Percentiles rank a stretch among this genome's conserved stretches.
Evolutionary conservation across 1,140 invertebrate species (phyloP).

Genomic region (Micrasema longulum): DNA sequence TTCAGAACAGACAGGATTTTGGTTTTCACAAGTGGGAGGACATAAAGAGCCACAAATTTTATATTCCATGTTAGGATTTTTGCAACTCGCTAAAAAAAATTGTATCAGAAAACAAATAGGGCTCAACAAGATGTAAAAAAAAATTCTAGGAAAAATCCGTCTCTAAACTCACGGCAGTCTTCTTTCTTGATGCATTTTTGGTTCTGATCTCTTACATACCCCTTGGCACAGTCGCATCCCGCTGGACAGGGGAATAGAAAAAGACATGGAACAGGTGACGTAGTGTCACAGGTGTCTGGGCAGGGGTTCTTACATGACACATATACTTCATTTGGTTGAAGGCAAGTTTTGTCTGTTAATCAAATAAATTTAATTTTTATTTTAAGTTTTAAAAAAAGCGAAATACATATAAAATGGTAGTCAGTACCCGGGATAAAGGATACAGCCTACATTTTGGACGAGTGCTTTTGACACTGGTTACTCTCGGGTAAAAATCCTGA

Average conservation of each 20-base stretch:
- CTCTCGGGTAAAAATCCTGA: neutral
- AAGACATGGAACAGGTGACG: neutral
- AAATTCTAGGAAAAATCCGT: no score
- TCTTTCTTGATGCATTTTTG: constrained; percentile 14
- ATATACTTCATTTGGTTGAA: constrained; percentile 27
- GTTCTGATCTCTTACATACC: neutral
- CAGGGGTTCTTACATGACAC: constrained; percentile 41
- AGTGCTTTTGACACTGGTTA: neutral
- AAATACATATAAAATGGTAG: neutral
- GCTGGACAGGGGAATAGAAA: neutral
- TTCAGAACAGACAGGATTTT: no score
- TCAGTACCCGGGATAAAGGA: neutral
- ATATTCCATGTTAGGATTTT: no score
- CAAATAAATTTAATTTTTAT: no score
- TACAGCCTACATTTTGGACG: neutral
- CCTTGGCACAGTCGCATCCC: constrained; percentile 28
- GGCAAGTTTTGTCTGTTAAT: no score
- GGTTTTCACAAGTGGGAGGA: no score
- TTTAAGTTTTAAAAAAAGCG: no score
- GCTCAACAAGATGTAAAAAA: no score
- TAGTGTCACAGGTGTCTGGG: constrained; percentile 20
- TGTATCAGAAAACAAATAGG: no score
- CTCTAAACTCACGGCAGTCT: constrained; percentile 37
- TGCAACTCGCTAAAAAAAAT: no score
- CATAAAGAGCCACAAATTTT: no score